Base-by-base conservation (phyloP, 2,113 vertebrate genomes). In the Oreocharis arfaki region DNA sequence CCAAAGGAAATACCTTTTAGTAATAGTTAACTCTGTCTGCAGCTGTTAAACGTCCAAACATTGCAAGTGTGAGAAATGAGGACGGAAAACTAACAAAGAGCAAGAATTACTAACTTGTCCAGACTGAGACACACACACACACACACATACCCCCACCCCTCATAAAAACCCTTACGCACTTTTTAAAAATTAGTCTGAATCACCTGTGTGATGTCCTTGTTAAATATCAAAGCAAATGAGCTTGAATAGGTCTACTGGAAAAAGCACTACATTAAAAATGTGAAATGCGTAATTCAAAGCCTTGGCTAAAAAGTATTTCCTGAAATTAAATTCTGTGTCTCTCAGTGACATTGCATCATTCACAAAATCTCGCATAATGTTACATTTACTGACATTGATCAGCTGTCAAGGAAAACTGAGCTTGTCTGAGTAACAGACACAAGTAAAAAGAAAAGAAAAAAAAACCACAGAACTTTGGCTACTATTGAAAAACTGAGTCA, bases 201-300 rank as follows among this genome's bases (percentile, higher is more conserved):
- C 57, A 87, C 33, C 42, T 68, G 10, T 69, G 23, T 49, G 26
- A 86, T 59, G 46, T 64, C 30, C 26, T 68, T 65, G 35, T 87
- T 91, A 78, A 93, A 78, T 92, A 89, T n/a, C 37, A 90, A 91
- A 91, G 69, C 63, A 89, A 46, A 87, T 84, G 76, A 92, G 60
- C 49, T 81, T 63, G 32, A 92, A 55, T 20, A 81, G 37, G 32
- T 68, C 80, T 83, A 16, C 23, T 76, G 75, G 30, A 83, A 93
- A 93, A 96, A 90, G 55, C 24, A 67, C 50, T 59, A 37, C 28
- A 63, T 85, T 76, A 83, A 94, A 90, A 87, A 67, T 16, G 24
- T 8, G 1, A 91, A 90, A 76, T 24, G 19, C 6, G 1, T 77
- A 26, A 63, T 59, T 95, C 63, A 87, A 93, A 94, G 78, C 35